Conservation (phyloP, 1,140 invertebrate species). For the Musca domestica region DNA sequence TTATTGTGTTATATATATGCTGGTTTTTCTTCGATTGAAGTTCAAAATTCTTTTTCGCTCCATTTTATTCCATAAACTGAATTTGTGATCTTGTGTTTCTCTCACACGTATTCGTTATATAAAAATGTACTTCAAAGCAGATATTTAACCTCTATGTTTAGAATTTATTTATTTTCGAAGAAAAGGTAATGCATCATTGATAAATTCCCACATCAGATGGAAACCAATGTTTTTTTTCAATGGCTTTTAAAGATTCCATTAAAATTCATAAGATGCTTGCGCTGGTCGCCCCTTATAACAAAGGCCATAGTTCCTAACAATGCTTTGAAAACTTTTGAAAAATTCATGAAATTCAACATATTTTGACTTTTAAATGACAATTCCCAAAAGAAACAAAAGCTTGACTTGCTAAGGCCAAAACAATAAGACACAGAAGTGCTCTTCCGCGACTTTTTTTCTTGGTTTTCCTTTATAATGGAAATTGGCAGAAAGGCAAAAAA, state of each 20-base stretch:
- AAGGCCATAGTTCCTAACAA: neutral
- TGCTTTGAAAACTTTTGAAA: conserved; percentile 16
- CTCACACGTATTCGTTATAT: too few species aligned
- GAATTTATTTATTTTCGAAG: too few species aligned
- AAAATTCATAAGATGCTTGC: conserved; percentile 12
- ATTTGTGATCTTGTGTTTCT: too few species aligned
- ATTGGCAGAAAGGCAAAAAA: neutral
- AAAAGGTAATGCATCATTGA: too few species aligned
- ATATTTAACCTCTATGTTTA: too few species aligned
- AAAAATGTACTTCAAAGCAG: too few species aligned
- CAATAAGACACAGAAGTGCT: conserved; percentile 5
- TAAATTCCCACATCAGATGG: neutral
- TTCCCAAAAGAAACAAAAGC: neutral
- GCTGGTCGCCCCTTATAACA: neutral
- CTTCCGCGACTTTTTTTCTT: neutral
- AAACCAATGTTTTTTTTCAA: too few species aligned
- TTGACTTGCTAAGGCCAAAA: neutral
- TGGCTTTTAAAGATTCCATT: conserved; percentile 5
- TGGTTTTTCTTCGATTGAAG: too few species aligned
- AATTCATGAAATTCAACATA: conserved; percentile 24
- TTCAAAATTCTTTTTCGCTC: too few species aligned
- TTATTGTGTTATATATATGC: too few species aligned
- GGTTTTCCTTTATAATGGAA: conserved; percentile 13
- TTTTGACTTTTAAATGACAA: neutral
- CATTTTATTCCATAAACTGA: too few species aligned